A percentile compares a stretch with the other conserved stretches of the same genome.
phyloP scores from a whole-genome alignment of 2,113 vertebrate species.

The Corythornis madagascariensis region DNA sequence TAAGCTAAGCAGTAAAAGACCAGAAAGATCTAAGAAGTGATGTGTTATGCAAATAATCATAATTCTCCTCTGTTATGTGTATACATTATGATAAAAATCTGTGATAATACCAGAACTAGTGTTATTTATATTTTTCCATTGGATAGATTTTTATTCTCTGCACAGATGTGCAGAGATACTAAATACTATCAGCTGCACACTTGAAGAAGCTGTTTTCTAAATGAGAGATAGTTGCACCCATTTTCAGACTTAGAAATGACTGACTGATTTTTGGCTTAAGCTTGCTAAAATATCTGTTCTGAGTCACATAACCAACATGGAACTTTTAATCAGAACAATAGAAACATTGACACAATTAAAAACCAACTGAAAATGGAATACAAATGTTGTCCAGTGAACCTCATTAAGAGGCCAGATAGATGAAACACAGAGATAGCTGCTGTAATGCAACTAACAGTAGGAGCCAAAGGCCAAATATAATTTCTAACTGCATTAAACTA shows the following conservation, averaged over 20 bases:
- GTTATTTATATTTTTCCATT: background rate
- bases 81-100: background rate
- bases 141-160: constrained; percentile 1
- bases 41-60: background rate
- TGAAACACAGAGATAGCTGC: background rate
- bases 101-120: background rate
- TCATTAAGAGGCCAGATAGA: background rate
- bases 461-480: background rate
- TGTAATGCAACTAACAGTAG: background rate
- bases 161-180: background rate
- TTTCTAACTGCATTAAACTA: background rate
- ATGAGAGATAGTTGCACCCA: background rate
- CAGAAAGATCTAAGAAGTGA: background rate
- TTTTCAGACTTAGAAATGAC: background rate
- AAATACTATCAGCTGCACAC: background rate
- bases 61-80: background rate
- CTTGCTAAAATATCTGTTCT: background rate
- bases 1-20: background rate
- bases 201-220: background rate
- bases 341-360: background rate
- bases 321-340: background rate
- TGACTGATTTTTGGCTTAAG: background rate
- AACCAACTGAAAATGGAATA: background rate
- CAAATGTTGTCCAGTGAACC: background rate
- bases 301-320: background rate